Evolutionary conservation across 2,797 vertebrate genomes (phyloP).

Genomic region (Eutrigla gurnardus): DNA sequence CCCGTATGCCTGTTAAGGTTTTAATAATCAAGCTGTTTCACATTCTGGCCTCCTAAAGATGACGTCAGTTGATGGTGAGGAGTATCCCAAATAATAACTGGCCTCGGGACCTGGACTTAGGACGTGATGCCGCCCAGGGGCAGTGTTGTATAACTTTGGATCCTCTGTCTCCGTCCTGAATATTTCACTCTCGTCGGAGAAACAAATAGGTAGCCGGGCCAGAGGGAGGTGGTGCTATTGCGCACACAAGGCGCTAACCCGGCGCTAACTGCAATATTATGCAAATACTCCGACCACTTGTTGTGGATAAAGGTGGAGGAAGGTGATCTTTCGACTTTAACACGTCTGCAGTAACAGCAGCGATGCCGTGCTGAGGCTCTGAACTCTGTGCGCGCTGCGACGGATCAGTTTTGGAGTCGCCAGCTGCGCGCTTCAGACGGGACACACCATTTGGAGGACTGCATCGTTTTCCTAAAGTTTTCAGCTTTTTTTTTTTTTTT

Average conservation of each 20-base stretch:
- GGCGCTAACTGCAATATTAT: conserved; percentile 34
- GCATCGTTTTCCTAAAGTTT: conserved; percentile 13
- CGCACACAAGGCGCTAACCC: conserved; percentile 49
- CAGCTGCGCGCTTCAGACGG: conserved; percentile 42
- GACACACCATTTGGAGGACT: conserved; percentile 34
- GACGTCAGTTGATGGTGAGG: neutral
- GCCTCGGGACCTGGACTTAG: neutral
- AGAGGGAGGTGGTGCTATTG: conserved; percentile 74
- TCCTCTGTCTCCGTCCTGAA: too few relatives aligned
- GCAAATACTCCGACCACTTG: conserved; percentile 37
- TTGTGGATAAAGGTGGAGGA: conserved; percentile 57
- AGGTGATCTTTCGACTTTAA: conserved; percentile 28
- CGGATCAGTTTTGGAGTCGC: conserved; percentile 54
- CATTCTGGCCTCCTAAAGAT: neutral
- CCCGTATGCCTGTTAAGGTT: neutral
- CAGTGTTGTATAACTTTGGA: conserved; percentile 26
- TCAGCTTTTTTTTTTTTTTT: neutral
- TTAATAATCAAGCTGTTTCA: neutral
- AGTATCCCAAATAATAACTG: neutral
- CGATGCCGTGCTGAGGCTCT: conserved; percentile 34
- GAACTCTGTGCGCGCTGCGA: conserved; percentile 30
- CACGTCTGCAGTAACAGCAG: conserved; percentile 12
- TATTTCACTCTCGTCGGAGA: neutral
- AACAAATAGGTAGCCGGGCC: conserved; percentile 27
- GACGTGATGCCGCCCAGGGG: conserved; percentile 43